Percentiles rank a stretch among this genome's conserved stretches.
These are phyloP conservation scores for Eptatretus atami DNA, from an alignment of 2,797 vertebrate species.

Conservation along the genomic window DNA sequence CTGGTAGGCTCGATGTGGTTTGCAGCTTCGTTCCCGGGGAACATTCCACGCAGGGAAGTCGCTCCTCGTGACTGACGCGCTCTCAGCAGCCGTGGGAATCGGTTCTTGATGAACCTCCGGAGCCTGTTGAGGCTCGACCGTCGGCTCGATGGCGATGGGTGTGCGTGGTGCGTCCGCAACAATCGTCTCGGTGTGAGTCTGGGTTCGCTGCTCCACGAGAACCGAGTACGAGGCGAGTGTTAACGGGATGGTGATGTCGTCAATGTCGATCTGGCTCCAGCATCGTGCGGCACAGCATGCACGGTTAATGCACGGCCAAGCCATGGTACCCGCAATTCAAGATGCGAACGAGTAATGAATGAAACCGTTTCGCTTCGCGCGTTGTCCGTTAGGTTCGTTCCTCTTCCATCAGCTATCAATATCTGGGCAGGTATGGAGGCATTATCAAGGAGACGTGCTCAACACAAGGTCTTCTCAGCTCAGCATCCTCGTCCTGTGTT, in stretches of 20 bases:
- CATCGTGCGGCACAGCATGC: not conserved
- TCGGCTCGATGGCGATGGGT: not conserved
- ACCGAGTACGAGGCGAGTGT: not conserved
- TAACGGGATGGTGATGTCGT: slow-evolving; percentile 4
- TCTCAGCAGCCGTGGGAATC: not conserved
- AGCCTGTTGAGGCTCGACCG: not conserved
- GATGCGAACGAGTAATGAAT: too few species aligned
- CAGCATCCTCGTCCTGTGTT: too few species aligned
- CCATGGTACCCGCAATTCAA: not conserved
- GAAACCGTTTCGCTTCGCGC: too few species aligned
- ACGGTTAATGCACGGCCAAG: slow-evolving; percentile 4
- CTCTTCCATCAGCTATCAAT: too few species aligned
- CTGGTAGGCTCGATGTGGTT: not conserved
- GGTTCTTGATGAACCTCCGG: not conserved
- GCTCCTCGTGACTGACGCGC: not conserved
- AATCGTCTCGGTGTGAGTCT: not conserved
- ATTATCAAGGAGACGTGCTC: too few species aligned
- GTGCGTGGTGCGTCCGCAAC: not conserved
- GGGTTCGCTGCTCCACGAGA: too few species aligned
- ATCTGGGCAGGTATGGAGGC: too few species aligned
- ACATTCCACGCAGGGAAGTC: not conserved
- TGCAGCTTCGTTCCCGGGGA: not conserved
- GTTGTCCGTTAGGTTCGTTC: too few species aligned
- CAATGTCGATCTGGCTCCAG: slow-evolving; percentile 3
- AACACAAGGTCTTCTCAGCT: too few species aligned